Conservation (phyloP, 2,797 vertebrate genomes). For the Echiichthys vipera region DNA sequence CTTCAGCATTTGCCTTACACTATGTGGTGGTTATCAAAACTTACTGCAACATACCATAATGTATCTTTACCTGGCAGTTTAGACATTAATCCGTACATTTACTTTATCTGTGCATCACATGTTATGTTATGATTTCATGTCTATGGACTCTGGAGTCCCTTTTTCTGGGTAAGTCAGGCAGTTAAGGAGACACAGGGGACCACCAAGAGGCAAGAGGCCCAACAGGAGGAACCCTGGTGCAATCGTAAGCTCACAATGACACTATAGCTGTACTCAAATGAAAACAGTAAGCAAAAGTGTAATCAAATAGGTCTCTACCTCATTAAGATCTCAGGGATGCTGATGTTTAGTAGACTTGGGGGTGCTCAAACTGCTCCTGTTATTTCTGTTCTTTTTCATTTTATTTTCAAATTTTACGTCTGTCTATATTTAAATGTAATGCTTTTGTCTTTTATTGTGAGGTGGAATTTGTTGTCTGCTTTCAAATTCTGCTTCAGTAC, state of each 20-base stretch:
- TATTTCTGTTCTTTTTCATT: neutral
- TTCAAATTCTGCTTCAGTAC: neutral
- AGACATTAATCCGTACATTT: neutral
- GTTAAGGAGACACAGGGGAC: neutral
- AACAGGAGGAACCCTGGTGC: neutral
- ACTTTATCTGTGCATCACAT: neutral
- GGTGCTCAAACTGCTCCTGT: neutral
- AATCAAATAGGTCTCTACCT: neutral
- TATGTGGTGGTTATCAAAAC: neutral
- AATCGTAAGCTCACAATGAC: constrained; percentile 3
- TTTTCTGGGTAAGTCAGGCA: neutral
- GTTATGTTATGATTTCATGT: constrained; percentile 1
- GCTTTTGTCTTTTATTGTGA: neutral
- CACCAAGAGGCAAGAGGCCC: neutral
- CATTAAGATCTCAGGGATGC: neutral
- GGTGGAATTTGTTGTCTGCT: neutral
- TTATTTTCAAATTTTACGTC: neutral
- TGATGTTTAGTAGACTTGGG: neutral
- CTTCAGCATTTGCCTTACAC: neutral
- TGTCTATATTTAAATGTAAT: too few relatives aligned
- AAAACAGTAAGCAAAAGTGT: neutral
- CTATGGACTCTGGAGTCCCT: neutral
- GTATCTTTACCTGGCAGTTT: neutral
- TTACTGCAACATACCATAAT: neutral
- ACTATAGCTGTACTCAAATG: neutral